Conservation (phyloP, 1,140 invertebrate genomes). For the Drosophila mojavensis region DNA sequence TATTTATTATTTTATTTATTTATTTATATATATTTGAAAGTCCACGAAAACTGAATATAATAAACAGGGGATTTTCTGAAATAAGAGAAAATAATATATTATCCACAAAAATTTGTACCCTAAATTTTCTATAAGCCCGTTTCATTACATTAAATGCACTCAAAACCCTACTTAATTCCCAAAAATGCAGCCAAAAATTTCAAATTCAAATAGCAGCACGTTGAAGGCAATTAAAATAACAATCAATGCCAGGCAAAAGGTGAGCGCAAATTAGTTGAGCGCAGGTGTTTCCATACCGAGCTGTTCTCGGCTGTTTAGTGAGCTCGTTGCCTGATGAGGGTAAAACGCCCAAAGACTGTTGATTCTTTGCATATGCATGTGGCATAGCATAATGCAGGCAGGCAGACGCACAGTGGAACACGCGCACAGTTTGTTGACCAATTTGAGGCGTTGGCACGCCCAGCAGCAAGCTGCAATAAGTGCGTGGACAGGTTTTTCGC, state of each 20-base stretch:
- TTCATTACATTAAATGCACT: no score
- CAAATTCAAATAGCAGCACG: constrained; percentile 13
- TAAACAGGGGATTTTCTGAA: no score
- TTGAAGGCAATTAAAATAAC: constrained; percentile 24
- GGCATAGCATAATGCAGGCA: neutral
- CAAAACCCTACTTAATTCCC: neutral
- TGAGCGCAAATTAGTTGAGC: constrained; percentile 32
- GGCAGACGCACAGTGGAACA: constrained; percentile 5
- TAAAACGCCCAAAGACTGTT: constrained; percentile 36
- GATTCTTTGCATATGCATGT: constrained; percentile 40
- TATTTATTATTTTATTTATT: no score
- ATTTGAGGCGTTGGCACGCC: constrained; percentile 29
- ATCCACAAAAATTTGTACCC: no score
- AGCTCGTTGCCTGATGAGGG: constrained; percentile 32
- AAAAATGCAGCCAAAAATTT: neutral
- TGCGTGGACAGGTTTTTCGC: constrained; percentile 40
- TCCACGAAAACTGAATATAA: no score
- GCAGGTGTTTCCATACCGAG: constrained; percentile 37
- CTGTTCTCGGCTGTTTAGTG: constrained; percentile 28
- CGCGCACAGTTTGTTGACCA: constrained; percentile 26
- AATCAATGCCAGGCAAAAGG: constrained; percentile 40
- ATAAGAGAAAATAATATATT: no score
- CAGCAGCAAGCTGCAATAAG: constrained; percentile 34
- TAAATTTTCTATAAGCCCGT: no score
- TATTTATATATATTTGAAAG: no score